Evolutionary conservation across 2,888 invertebrate genomes (phyloP).

Genomic region (Creontiades dilutus): DNA sequence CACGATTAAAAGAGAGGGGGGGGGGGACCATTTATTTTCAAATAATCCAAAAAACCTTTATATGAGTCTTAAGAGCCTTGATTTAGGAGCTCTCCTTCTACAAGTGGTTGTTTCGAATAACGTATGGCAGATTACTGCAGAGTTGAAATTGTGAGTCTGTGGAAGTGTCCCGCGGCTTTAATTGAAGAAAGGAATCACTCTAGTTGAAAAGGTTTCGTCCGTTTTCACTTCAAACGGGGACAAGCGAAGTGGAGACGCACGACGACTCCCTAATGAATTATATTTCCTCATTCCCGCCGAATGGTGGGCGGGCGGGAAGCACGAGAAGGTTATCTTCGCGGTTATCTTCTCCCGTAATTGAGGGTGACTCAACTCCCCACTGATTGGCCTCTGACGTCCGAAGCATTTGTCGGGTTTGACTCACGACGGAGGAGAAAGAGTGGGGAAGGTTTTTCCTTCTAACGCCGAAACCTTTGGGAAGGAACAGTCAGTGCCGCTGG

Average conservation of each 20-base stretch:
- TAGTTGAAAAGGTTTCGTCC: not conserved
- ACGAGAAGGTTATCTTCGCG: not conserved
- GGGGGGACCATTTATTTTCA: too few species aligned
- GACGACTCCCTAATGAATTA: not conserved
- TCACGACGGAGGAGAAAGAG: not conserved
- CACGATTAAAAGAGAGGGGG: too few species aligned
- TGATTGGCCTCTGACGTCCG: not conserved
- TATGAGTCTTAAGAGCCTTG: too few species aligned
- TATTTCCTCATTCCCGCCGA: not conserved
- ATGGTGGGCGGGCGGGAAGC: not conserved
- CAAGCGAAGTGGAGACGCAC: not conserved
- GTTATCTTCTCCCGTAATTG: not conserved
- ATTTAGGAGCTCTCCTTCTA: too few species aligned
- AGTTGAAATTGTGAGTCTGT: too few species aligned
- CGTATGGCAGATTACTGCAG: too few species aligned
- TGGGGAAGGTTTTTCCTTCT: not conserved
- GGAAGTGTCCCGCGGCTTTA: too few species aligned
- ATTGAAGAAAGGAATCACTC: too few species aligned
- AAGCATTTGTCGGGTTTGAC: slow-evolving; percentile 10
- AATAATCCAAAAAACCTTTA: too few species aligned
- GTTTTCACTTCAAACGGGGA: not conserved
- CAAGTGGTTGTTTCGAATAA: too few species aligned
- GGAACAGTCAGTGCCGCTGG: not conserved
- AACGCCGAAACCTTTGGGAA: not conserved
- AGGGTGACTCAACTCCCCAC: not conserved